A percentile compares a stretch with the other conserved stretches of the same genome.
These are phyloP conservation scores for Acinonyx jubatus DNA, from an alignment of 2,113 vertebrate species.

Conservation along the genomic window DNA sequence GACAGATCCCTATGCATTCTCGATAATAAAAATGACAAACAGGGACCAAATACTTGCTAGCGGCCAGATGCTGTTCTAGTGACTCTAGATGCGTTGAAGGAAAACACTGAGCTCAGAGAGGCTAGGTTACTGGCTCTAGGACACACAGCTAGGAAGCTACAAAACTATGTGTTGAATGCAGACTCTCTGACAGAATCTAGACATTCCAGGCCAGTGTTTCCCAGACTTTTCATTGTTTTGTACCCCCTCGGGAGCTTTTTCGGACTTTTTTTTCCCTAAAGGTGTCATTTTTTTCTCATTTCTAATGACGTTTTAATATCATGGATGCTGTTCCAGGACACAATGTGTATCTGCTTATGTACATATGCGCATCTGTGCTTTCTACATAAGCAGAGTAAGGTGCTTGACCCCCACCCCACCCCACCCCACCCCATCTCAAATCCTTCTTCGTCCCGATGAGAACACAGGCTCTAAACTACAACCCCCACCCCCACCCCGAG, in stretches of 20 bases:
- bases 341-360: rapidly evolving
- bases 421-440: not conserved
- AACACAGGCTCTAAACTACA: rapidly evolving
- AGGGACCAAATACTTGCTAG: not conserved
- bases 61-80: not conserved
- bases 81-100: not conserved
- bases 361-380: rapidly evolving
- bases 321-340: not conserved
- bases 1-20: not conserved
- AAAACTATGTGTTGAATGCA: not conserved
- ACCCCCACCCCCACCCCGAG: not conserved
- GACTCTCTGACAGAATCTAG: not conserved
- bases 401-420: not conserved
- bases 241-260: not conserved
- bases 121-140: not conserved
- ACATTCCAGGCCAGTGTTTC: not conserved
- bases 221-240: not conserved
- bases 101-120: not conserved
- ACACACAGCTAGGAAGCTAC: not conserved
- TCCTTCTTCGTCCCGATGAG: not conserved
- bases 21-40: not conserved
- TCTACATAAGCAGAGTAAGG: not conserved
- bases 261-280: not conserved
- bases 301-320: not conserved
- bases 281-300: no score